These are phyloP conservation scores for Centropus unirufus DNA, from an alignment of 2,113 vertebrate genomes.

Conservation along the genomic window DNA sequence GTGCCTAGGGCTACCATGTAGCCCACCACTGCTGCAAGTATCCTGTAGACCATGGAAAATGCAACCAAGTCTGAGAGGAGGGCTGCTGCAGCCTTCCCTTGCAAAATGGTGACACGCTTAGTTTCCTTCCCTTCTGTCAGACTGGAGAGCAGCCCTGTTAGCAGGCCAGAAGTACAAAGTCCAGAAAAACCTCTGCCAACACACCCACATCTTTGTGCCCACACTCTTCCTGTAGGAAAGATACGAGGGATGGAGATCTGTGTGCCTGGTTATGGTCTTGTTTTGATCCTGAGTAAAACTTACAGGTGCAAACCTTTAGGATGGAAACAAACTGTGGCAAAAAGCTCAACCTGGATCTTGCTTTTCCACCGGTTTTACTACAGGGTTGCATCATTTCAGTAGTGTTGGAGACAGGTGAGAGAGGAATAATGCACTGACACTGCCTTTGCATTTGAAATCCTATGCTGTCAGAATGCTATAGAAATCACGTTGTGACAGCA, in stretches of 20 bases:
- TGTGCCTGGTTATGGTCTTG: background rate
- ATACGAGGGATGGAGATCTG: fast-evolving
- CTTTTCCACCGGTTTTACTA: background rate
- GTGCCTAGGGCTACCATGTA: background rate
- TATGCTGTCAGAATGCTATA: background rate
- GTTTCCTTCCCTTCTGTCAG: background rate
- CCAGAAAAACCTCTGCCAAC: background rate
- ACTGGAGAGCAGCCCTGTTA: background rate
- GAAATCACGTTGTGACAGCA: background rate
- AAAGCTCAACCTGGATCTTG: background rate
- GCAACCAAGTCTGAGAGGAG: background rate
- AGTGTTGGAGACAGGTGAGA: background rate
- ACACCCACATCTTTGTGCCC: fast-evolving
- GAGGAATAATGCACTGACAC: background rate
- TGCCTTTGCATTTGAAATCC: background rate
- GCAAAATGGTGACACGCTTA: fast-evolving
- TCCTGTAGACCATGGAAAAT: background rate
- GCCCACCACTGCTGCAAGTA: background rate
- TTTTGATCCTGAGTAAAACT: background rate
- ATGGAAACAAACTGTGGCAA: background rate
- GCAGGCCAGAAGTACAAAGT: background rate
- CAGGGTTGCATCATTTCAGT: background rate
- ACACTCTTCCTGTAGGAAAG: background rate
- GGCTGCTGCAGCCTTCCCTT: background rate
- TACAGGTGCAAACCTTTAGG: background rate